Conservation (phyloP, 2,888 invertebrate genomes). For the Pristionchus arcanus region DNA sequence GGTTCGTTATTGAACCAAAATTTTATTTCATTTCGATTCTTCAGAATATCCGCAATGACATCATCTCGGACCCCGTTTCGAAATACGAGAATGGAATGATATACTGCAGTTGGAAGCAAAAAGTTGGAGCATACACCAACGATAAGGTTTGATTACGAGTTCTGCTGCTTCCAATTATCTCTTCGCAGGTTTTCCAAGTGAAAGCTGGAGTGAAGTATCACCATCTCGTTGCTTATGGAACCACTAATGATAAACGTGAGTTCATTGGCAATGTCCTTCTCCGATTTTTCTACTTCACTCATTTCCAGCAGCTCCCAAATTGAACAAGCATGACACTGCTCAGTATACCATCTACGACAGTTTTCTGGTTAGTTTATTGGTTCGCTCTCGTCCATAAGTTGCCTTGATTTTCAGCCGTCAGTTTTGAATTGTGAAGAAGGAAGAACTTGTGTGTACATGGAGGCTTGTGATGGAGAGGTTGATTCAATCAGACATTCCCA, state of each 20-base stretch:
- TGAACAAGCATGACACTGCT: neutral
- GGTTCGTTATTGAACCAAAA: neutral
- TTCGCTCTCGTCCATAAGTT: too few relatives aligned
- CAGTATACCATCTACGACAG: neutral
- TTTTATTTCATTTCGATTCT: neutral
- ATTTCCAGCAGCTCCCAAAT: neutral
- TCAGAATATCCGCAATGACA: neutral
- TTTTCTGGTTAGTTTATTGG: neutral
- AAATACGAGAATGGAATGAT: conserved; percentile 46
- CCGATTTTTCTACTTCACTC: neutral
- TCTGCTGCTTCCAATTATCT: neutral
- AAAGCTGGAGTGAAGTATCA: neutral
- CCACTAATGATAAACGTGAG: neutral
- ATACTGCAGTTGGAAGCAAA: conserved; percentile 50
- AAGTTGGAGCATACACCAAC: neutral
- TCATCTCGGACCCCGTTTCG: neutral
- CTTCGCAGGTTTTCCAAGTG: conserved; percentile 30
- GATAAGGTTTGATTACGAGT: neutral
- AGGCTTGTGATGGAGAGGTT: neutral
- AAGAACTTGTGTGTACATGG: conserved; percentile 11
- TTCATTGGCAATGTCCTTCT: too few relatives aligned
- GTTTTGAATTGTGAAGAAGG: neutral
- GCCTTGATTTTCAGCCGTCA: too few relatives aligned
- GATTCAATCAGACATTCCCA: neutral
- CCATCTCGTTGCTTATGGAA: conserved; percentile 21